These are phyloP conservation scores for Hipparchia semele DNA, from an alignment of 2,888 invertebrate species.

Conservation along the genomic window DNA sequence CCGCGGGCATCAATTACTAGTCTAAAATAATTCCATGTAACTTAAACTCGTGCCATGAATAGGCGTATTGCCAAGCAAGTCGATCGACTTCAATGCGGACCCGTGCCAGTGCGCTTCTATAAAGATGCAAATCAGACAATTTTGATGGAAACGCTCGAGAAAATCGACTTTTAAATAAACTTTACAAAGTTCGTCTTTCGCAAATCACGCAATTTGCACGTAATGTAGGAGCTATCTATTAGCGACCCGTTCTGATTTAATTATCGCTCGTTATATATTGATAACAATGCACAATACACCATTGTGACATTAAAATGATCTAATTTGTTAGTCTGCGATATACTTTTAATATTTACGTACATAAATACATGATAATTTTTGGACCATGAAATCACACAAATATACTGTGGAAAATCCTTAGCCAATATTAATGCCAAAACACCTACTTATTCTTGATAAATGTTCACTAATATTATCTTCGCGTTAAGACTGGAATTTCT, in stretches of 20 bases:
- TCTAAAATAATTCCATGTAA: neutral
- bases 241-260: neutral
- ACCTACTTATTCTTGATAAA: neutral
- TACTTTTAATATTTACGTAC: neutral
- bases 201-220: neutral
- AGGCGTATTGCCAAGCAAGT: constrained; percentile 14
- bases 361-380: neutral
- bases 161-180: neutral
- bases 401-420: neutral
- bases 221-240: neutral
- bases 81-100: constrained; percentile 5
- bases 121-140: constrained; percentile 12
- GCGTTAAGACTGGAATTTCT: neutral
- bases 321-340: neutral
- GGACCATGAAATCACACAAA: neutral
- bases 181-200: neutral
- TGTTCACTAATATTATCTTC: neutral
- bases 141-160: neutral
- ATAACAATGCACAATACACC: neutral
- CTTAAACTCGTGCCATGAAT: neutral
- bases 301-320: neutral
- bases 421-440: neutral
- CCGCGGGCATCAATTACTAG: neutral
- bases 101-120: constrained; percentile 13
- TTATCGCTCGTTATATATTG: neutral